Conservation (phyloP, 92 coral and sea anemone genomes). For the Zoanthus gigantus region DNA sequence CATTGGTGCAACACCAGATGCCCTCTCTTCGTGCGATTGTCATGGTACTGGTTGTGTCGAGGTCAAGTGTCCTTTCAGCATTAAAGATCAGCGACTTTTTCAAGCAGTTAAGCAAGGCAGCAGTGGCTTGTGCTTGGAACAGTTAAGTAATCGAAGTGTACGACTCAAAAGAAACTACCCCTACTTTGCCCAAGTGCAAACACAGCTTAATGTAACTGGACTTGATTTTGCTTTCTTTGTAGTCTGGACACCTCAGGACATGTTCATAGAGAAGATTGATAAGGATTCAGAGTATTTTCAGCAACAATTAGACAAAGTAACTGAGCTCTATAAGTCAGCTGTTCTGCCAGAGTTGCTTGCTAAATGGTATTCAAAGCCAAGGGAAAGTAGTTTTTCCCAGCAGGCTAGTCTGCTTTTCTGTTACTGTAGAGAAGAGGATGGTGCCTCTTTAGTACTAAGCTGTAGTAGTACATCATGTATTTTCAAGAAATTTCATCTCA, state of each 20-base stretch:
- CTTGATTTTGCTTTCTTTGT: conserved; percentile 12
- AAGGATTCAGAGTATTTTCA: conserved; percentile 12
- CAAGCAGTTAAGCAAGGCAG: background rate
- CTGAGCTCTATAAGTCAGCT: conserved; percentile 11
- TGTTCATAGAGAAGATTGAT: conserved; percentile 10
- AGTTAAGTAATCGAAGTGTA: background rate
- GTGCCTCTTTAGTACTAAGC: conserved; percentile 17
- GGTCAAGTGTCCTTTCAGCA: background rate
- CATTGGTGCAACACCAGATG: background rate
- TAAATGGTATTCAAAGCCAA: conserved; percentile 15
- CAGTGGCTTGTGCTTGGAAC: background rate
- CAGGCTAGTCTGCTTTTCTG: conserved; percentile 15
- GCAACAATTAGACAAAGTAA: conserved; percentile 1
- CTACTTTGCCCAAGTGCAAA: background rate
- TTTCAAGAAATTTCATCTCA: conserved; percentile 15
- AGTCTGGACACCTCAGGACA: conserved; percentile 19
- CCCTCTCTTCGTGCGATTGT: background rate
- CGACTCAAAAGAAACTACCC: background rate
- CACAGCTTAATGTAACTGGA: background rate
- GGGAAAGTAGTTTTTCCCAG: conserved; percentile 5
- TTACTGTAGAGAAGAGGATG: conserved; percentile 10
- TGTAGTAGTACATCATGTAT: conserved; percentile 5
- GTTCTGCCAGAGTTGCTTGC: conserved; percentile 12
- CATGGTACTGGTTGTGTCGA: background rate
- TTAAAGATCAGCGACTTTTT: background rate